Percentiles rank a stretch among this genome's conserved stretches.
These are phyloP conservation scores for Cylloceria caligata DNA, from an alignment of 2,888 invertebrate genomes.

Conservation along the genomic window DNA sequence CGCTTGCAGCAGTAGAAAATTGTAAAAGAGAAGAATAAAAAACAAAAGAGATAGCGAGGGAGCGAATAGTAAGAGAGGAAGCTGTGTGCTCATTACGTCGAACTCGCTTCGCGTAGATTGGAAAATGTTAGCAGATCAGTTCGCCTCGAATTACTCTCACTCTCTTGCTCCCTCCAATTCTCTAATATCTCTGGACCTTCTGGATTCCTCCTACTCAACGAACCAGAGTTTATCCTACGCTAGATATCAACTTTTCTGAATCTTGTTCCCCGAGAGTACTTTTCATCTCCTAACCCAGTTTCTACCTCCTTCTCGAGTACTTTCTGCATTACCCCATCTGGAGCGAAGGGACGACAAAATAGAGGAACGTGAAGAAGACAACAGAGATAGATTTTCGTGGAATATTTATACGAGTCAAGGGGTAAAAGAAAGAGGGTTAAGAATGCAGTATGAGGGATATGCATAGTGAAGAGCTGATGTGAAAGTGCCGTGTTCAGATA, in stretches of 20 bases:
- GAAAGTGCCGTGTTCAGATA: conserved; percentile 20
- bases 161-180: conserved; percentile 7
- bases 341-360: conserved; percentile 8
- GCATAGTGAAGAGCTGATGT: conserved; percentile 20
- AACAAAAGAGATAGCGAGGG: conserved; percentile 1
- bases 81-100: conserved; percentile 49
- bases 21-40: conserved; percentile 25
- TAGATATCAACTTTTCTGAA: conserved; percentile 44
- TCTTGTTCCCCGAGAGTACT: conserved; percentile 22
- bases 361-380: background rate
- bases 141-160: conserved; percentile 55
- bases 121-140: conserved; percentile 59
- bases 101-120: conserved; percentile 58
- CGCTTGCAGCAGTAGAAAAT: conserved; percentile 34
- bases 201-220: background rate
- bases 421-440: background rate
- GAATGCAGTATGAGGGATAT: conserved; percentile 14
- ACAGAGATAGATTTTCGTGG: conserved; percentile 9
- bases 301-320: conserved; percentile 22
- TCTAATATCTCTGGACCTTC: conserved; percentile 5
- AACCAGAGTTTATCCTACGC: conserved; percentile 36
- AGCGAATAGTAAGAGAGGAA: conserved; percentile 8
- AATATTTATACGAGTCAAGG: conserved; percentile 38
- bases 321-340: conserved; percentile 30
- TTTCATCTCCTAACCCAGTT: conserved; percentile 30